Conservation (phyloP, 2,888 invertebrate genomes). For the Trilocha varians region DNA sequence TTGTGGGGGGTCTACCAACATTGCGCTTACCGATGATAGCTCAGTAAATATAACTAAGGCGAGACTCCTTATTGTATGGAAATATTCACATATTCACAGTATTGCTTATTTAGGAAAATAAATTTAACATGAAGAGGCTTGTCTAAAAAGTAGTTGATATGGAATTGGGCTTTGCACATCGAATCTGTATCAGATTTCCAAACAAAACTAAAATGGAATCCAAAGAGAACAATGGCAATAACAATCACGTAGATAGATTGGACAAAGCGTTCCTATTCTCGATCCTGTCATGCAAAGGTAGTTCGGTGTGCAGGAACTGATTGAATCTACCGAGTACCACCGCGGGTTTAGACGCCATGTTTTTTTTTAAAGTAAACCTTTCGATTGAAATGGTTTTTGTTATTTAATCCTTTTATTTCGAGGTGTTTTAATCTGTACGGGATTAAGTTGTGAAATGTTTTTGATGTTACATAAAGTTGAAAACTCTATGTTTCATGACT, state of each 20-base stretch:
- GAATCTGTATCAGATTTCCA: background rate
- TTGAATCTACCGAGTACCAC: conserved; percentile 12
- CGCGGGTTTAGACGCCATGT: conserved; percentile 5
- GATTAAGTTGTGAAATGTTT: too few relatives aligned
- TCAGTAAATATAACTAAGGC: too few relatives aligned
- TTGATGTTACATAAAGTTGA: too few relatives aligned
- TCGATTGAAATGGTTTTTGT: conserved; percentile 1
- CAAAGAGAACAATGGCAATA: conserved; percentile 25
- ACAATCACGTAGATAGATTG: conserved; percentile 39
- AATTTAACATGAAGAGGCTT: too few relatives aligned
- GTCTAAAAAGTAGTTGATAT: conserved; percentile 1
- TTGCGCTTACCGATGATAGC: too few relatives aligned
- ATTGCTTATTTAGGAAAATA: too few relatives aligned
- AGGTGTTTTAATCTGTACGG: background rate
- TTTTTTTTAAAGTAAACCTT: conserved; percentile 7
- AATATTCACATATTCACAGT: too few relatives aligned
- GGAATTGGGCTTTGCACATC: background rate
- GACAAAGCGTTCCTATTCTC: conserved; percentile 6
- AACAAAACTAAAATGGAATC: background rate
- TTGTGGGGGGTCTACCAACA: too few relatives aligned
- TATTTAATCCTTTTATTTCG: background rate
- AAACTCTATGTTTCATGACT: too few relatives aligned
- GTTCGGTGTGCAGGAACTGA: conserved; percentile 9
- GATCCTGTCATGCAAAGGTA: conserved; percentile 12
- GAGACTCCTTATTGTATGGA: too few relatives aligned